Evolutionary conservation across 2,113 vertebrate species (phyloP).

Genomic region (Hylia prasina): DNA sequence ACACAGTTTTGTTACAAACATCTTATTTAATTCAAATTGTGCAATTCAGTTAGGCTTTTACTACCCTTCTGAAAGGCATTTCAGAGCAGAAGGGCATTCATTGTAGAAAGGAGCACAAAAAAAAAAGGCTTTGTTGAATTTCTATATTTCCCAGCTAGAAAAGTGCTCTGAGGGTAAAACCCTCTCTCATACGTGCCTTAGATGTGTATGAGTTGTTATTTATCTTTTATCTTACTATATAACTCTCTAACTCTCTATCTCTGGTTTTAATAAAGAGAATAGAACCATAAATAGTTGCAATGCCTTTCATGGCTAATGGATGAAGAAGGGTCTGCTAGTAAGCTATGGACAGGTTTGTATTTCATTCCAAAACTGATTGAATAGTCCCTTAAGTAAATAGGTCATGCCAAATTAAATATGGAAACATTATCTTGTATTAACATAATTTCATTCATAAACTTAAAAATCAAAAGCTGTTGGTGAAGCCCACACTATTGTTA

Average conservation of each 20-base stretch:
- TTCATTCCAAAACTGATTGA: not conserved
- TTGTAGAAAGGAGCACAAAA: not conserved
- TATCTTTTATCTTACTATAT: not conserved
- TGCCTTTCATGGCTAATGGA: not conserved
- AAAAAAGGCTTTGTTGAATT: not conserved
- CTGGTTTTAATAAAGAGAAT: not conserved
- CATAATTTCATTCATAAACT: not conserved
- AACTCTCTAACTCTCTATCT: not conserved
- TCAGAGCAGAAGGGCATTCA: not conserved
- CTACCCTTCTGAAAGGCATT: not conserved
- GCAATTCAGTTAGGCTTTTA: not conserved
- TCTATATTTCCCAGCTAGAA: not conserved
- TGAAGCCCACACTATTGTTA: not conserved
- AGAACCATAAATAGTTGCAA: not conserved
- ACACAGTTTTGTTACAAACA: not conserved
- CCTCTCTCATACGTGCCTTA: not conserved
- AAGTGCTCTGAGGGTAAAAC: not conserved
- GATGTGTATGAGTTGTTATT: not conserved
- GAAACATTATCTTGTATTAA: not conserved
- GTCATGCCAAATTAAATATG: not conserved
- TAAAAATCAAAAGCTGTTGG: not conserved
- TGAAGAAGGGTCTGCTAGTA: not conserved
- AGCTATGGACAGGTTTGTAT: not conserved
- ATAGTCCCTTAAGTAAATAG: not conserved
- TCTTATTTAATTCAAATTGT: not conserved